Base-by-base conservation (phyloP, 2,888 invertebrate genomes). In the Phorcus lineatus region DNA sequence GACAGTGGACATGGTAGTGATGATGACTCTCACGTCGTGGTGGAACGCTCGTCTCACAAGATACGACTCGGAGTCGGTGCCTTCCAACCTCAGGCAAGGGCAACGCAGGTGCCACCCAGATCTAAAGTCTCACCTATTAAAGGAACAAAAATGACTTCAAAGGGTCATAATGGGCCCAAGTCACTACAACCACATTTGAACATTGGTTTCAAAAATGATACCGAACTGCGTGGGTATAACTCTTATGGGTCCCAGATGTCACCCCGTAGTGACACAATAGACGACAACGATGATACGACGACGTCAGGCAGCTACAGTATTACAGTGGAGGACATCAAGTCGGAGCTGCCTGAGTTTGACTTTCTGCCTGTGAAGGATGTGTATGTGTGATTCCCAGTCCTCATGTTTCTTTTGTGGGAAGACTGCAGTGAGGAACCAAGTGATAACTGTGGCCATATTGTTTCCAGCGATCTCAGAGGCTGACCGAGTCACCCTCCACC, bases 1-100 rank as follows among this genome's bases (percentile, higher is more conserved):
- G 85, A 85, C 81, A 85, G 85, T 74, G 85, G 85, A 0, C 83
- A 85, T 77, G 85, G 85, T 54, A 83, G 83, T 31, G 85, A 85
- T 54, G 85, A 85, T 36, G 85, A 85, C 28, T 19, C 79, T 47
- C 77, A 83, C 76, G 80, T 76, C 77, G 55, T 54, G 2, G n/a
- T 24, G 7, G 54, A 28, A 24, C 28, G 24, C 17, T 76, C 76
- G 24, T 55, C 76, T 9, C 76, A 55, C 36, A 76, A 53, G n/a
- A 36, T 76, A 9, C 24, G 54, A 17, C 76, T 54, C 0, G 76
- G 76, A 36, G 24, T 76, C 7, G 36, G 54, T 28, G 76, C 55
- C 7, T n/a, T 54, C 24, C 24, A 76, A 28, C 55, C 19, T 17
- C 54, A 55, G 17, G 6, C 54, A 1, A n/a, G 11, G n/a, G 16